Evolutionary conservation across 2,797 vertebrate species (phyloP).

Genomic region (Esox masquinongy): DNA sequence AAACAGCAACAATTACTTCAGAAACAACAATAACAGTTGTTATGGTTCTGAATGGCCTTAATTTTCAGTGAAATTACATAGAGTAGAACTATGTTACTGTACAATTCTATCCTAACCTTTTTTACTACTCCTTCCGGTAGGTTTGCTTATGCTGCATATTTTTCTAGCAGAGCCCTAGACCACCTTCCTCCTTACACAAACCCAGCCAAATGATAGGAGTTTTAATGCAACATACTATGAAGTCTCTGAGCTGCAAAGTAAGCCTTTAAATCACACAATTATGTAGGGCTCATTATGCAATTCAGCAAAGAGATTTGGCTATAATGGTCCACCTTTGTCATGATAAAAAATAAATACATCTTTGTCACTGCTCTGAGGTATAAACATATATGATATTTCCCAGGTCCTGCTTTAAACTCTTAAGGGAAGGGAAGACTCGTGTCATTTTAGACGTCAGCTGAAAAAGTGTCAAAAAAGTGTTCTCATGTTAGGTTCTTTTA

Average conservation of each 20-base stretch:
- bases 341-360: constrained; percentile 33
- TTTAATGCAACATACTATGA: constrained; percentile 53
- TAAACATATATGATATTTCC: constrained; percentile 53
- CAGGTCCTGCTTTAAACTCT: constrained; percentile 41
- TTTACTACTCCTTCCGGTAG: constrained; percentile 28
- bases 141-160: constrained; percentile 58
- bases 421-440: constrained; percentile 22
- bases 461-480: constrained; percentile 30
- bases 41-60: constrained; percentile 12
- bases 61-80: not conserved
- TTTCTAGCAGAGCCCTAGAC: constrained; percentile 34
- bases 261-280: constrained; percentile 64
- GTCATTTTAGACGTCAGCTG: constrained; percentile 52
- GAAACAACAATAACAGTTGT: constrained; percentile 3
- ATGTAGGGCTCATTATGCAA: constrained; percentile 61
- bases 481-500: not conserved
- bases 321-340: constrained; percentile 48
- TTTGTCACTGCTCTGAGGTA: constrained; percentile 48
- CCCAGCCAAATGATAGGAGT: constrained; percentile 54
- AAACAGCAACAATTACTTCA: constrained; percentile 41
- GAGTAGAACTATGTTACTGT: constrained; percentile 21
- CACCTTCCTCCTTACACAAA: constrained; percentile 44
- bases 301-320: constrained; percentile 59
- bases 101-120: constrained; percentile 7
- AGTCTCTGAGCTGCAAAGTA: constrained; percentile 50